phyloP scores from a whole-genome alignment of 2,113 vertebrate genomes.

The Prinia subflava region DNA sequence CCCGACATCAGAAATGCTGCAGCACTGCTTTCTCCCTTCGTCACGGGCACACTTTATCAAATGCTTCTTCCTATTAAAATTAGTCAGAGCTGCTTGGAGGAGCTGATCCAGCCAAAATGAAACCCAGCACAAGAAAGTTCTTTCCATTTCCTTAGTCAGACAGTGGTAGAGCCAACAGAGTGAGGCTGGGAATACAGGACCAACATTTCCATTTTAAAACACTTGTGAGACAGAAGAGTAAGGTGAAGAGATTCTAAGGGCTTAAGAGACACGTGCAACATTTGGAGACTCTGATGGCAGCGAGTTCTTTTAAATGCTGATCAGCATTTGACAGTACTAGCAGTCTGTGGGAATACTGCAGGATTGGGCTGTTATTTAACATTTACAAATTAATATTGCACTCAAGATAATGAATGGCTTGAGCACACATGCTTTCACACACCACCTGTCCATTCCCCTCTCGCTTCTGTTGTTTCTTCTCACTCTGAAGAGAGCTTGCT shows the following conservation, averaged over 20 bases:
- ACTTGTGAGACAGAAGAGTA: neutral
- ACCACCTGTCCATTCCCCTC: conserved; percentile 7
- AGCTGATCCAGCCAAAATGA: neutral
- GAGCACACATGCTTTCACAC: neutral
- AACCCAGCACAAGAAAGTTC: neutral
- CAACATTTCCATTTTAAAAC: neutral
- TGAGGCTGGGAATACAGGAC: neutral
- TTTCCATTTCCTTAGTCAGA: neutral
- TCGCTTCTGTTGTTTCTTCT: conserved; percentile 11
- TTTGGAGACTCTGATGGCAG: neutral
- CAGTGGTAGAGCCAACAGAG: neutral
- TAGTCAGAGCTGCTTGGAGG: neutral
- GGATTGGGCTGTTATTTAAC: neutral
- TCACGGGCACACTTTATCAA: neutral
- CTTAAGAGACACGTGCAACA: neutral
- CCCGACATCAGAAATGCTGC: neutral
- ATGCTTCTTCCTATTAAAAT: neutral
- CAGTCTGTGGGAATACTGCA: neutral
- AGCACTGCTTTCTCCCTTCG: neutral
- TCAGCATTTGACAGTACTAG: neutral
- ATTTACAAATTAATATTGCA: neutral
- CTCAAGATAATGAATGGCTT: neutral
- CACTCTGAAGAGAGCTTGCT: neutral
- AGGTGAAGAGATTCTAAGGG: neutral
- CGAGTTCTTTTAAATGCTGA: neutral